phyloP scores from a whole-genome alignment of 35 echinoderm and acorn worm species.

The Apostichopus parvimensis region DNA sequence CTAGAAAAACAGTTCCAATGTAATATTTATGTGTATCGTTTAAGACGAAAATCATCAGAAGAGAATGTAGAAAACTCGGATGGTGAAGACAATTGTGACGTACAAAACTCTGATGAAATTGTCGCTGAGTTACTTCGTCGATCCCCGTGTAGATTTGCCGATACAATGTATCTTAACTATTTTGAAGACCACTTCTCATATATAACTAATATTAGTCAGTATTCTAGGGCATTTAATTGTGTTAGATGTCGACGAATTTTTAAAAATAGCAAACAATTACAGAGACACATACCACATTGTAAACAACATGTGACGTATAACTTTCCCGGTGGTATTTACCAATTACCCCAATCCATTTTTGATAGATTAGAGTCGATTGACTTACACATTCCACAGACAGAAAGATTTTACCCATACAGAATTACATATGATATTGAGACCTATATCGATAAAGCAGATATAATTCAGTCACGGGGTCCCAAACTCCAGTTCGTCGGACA shows the following conservation, averaged over 20 bases:
- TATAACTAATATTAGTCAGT: slow-evolving; percentile 39
- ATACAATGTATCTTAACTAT: slow-evolving; percentile 48
- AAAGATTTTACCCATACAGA: slow-evolving; percentile 33
- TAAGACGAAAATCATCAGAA: neutral
- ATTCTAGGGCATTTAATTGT: slow-evolving; percentile 38
- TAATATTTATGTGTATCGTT: slow-evolving; percentile 42
- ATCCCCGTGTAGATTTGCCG: slow-evolving; percentile 1
- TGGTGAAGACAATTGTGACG: neutral
- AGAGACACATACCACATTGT: slow-evolving; percentile 43
- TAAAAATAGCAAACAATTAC: neutral
- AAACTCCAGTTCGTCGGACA: neutral
- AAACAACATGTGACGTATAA: slow-evolving; percentile 42
- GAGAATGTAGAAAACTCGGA: neutral
- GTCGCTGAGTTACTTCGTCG: slow-evolving; percentile 44
- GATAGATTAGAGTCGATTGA: slow-evolving; percentile 29
- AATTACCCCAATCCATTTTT: slow-evolving; percentile 40
- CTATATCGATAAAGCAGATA: slow-evolving; percentile 2
- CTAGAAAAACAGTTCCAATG: slow-evolving; percentile 5
- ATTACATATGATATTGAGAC: slow-evolving; percentile 61
- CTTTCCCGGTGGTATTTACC: slow-evolving; percentile 40
- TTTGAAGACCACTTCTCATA: slow-evolving; percentile 53
- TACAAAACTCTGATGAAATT: neutral
- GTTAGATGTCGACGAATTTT: slow-evolving; percentile 13
- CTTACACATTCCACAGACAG: neutral
- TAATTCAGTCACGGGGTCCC: neutral